These are phyloP conservation scores for Eubucco bourcierii DNA, from an alignment of 2,113 vertebrate genomes.

Conservation along the genomic window DNA sequence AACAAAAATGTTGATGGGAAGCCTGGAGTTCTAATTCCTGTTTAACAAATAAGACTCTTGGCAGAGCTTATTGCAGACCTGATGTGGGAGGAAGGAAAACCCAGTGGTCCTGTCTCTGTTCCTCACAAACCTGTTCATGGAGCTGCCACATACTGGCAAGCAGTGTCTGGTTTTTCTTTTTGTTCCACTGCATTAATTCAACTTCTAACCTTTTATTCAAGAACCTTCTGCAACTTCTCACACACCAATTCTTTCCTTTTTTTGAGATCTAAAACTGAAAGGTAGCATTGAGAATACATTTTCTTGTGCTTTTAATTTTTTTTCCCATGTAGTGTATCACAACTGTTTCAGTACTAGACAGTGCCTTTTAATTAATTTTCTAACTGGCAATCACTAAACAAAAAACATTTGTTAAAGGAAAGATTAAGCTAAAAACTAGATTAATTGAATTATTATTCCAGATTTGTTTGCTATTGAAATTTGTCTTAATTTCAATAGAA, in stretches of 20 bases:
- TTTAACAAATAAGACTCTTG: slow-evolving; percentile 30
- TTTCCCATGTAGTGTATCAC: neutral
- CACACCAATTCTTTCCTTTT: neutral
- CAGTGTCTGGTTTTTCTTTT: neutral
- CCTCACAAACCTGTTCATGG: slow-evolving; percentile 6
- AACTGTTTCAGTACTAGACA: neutral
- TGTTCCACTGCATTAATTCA: neutral
- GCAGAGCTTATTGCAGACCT: neutral
- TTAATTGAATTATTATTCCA: slow-evolving; percentile 32
- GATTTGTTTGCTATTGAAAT: neutral
- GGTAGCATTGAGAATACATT: neutral
- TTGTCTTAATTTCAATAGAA: neutral
- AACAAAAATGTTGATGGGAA: neutral
- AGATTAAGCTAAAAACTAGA: slow-evolving; percentile 22
- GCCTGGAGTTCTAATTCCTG: neutral
- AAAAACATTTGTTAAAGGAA: slow-evolving; percentile 21
- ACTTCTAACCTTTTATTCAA: neutral
- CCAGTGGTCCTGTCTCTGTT: neutral
- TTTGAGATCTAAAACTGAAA: neutral
- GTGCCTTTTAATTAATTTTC: slow-evolving; percentile 22
- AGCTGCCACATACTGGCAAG: slow-evolving; percentile 28
- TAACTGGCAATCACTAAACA: slow-evolving; percentile 26
- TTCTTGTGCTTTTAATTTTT: neutral
- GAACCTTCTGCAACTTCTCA: neutral
- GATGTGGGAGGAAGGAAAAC: slow-evolving; percentile 2